Conservation (phyloP, 2,113 vertebrate species). For the Tamias sibiricus region DNA sequence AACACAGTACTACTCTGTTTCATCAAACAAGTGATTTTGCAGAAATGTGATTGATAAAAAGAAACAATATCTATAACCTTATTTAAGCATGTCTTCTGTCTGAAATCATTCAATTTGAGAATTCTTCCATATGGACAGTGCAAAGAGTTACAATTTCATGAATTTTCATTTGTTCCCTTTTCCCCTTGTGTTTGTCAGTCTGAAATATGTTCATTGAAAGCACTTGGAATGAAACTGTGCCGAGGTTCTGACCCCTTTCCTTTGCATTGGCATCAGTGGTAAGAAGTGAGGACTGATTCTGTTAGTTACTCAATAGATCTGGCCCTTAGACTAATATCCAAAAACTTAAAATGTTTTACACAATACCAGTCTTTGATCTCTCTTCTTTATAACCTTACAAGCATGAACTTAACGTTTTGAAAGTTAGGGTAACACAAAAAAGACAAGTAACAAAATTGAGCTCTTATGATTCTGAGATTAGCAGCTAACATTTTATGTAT, state of each 20-base stretch:
- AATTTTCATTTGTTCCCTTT: not conserved
- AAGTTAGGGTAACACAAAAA: not conserved
- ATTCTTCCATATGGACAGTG: not conserved
- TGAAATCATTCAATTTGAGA: not conserved
- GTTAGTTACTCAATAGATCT: too few relatives aligned
- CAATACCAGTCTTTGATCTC: not conserved
- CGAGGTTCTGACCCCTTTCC: too few relatives aligned
- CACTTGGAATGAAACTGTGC: too few relatives aligned
- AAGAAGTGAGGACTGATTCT: too few relatives aligned
- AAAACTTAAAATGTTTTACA: not conserved
- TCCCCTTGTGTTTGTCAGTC: not conserved
- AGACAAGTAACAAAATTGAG: not conserved
- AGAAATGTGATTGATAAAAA: not conserved
- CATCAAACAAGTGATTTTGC: constrained; percentile 6
- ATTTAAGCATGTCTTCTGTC: not conserved
- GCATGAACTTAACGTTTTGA: not conserved
- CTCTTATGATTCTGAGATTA: not conserved
- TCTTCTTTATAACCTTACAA: not conserved
- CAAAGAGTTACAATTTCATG: not conserved
- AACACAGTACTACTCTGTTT: not conserved
- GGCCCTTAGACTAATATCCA: not conserved
- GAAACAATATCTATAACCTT: not conserved
- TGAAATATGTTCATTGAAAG: not conserved
- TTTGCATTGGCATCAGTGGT: too few relatives aligned
- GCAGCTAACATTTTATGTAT: not conserved